Conservation (phyloP, 2,113 vertebrate species). For the Panurus biarmicus region DNA sequence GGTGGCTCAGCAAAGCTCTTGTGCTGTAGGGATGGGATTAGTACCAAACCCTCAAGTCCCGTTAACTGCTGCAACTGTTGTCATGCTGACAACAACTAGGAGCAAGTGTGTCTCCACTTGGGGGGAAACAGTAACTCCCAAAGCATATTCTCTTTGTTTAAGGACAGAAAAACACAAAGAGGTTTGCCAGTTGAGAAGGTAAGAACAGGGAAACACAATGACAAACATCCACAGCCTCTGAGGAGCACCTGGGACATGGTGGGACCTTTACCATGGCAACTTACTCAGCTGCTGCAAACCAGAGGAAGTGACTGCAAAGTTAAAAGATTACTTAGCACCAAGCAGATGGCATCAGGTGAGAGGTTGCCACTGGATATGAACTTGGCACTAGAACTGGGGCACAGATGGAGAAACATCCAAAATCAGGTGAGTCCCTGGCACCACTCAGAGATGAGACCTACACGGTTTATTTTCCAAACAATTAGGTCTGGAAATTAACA, state of each 20-base stretch:
- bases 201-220: not conserved
- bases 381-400: not conserved
- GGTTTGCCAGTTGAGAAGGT: not conserved
- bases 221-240: not conserved
- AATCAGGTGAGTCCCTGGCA: not conserved
- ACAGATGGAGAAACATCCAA: not conserved
- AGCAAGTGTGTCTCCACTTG: rapidly evolving
- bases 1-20: not conserved
- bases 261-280: not conserved
- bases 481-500: not conserved
- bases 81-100: not conserved
- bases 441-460: not conserved
- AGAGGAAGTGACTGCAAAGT: not conserved
- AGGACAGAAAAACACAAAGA: not conserved
- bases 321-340: not conserved
- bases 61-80: not conserved
- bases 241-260: not conserved
- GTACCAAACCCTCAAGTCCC: not conserved
- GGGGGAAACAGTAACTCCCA: not conserved
- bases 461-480: not conserved
- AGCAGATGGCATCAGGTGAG: not conserved
- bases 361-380: not conserved
- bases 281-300: not conserved
- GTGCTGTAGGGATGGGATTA: not conserved
- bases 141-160: not conserved